Evolutionary conservation across 2,888 invertebrate species (phyloP).

Genomic region (Tuberolachnus salignus): DNA sequence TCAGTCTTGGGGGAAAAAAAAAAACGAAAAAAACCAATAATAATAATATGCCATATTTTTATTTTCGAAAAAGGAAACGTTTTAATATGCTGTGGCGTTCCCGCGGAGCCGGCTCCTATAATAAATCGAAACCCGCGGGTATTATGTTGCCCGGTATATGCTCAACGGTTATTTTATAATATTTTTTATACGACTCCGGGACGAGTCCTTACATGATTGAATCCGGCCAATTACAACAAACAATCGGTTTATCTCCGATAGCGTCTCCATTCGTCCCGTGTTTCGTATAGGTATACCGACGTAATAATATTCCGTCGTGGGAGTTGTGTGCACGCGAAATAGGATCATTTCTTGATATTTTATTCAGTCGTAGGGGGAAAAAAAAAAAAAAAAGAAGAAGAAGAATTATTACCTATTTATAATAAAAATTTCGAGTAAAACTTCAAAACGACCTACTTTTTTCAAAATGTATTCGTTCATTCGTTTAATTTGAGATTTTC

Average conservation of each 20-base stretch:
- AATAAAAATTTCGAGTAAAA: no score
- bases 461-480: no score
- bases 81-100: constrained; percentile 5
- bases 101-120: neutral
- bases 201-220: neutral
- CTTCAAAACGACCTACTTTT: no score
- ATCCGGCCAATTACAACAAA: neutral
- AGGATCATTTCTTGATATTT: neutral
- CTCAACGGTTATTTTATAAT: neutral
- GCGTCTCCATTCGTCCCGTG: neutral
- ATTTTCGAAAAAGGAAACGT: neutral
- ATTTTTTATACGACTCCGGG: neutral
- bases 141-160: neutral
- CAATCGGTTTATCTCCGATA: neutral
- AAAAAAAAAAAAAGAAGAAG: no score
- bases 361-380: no score
- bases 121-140: no score
- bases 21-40: no score
- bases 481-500: no score
- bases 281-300: neutral
- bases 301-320: no score
- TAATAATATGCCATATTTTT: no score
- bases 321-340: neutral
- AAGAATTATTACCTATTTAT: no score
- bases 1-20: no score